Percentiles rank a stretch among this genome's conserved stretches.
phyloP scores from a whole-genome alignment of 2,888 invertebrate species.

The Drosophila stalkeri region DNA sequence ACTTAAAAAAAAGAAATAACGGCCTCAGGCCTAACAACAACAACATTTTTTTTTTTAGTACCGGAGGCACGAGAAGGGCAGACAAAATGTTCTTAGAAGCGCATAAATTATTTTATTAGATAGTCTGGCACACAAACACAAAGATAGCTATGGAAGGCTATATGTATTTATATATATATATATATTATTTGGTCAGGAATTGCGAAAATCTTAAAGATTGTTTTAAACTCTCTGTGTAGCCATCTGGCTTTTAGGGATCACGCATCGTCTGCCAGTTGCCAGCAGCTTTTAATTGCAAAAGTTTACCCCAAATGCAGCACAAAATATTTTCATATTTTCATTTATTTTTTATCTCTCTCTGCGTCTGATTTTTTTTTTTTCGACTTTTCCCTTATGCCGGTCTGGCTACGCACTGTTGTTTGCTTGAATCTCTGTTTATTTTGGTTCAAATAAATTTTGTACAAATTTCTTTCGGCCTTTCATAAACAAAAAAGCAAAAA shows the following conservation, averaged over 20 bases:
- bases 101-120: conserved; percentile 61
- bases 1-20: conserved; percentile 40
- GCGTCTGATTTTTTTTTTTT: background rate
- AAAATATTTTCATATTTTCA: conserved; percentile 40
- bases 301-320: conserved; percentile 55
- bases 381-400: conserved; percentile 35
- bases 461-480: conserved; percentile 52
- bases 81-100: conserved; percentile 54
- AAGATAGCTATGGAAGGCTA: too few species aligned
- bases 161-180: too few species aligned
- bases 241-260: conserved; percentile 57
- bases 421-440: conserved; percentile 57
- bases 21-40: conserved; percentile 27
- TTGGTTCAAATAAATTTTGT: conserved; percentile 53
- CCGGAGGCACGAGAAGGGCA: conserved; percentile 45
- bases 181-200: conserved; percentile 33
- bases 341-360: conserved; percentile 19
- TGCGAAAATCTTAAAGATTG: conserved; percentile 52
- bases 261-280: conserved; percentile 40
- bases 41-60: conserved; percentile 9
- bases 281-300: conserved; percentile 66
- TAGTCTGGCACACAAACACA: conserved; percentile 18
- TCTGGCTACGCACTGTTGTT: conserved; percentile 40
- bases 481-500: conserved; percentile 67
- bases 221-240: conserved; percentile 30